Evolutionary conservation across 2,113 vertebrate species (phyloP), one percentile per base, ranked within the genome.

Genomic region (Oreochromis spilurus): DNA sequence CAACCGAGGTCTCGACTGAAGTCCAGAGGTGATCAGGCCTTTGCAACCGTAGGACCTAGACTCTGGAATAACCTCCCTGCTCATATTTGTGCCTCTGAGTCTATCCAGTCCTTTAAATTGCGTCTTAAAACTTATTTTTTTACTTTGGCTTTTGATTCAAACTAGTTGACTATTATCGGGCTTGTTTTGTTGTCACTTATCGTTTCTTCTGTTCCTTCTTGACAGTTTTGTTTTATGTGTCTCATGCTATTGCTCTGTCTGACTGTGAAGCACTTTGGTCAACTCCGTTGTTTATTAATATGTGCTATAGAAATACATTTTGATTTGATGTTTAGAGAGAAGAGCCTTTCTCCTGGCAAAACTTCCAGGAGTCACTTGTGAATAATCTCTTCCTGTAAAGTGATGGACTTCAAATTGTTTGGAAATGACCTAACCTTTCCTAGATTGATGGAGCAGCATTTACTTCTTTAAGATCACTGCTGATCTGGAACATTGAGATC

Each of bases 241-340:
- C 24, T 57, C 7, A 0, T 57, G 12, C 24, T 14, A 57, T 26
- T 0, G 0, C 24, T 57, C 24, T 57, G 54, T 1, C 54, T 57
- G 24, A 26, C 54, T 0, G 54, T 26, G 4, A 57, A 57, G 54
- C 12, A 26, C 7, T 0, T 57, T 57, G 24, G 54, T 57, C 54
- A 26, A 3, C 0, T 26, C 24, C 14, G 24, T 11, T 54, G 52
- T 26, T 26, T 57, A 57, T 57, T 57, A 57, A 57, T 12, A 57
- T 57, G 54, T 26, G 4, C 12, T 57, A 26, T 57, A 14, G 12
- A 57, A 57, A 57, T 57, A 57, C 0, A 5, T 57, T 57, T 57
- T 2, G 9, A 53, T 14, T 29, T 57, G 26, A 26, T 48, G 45
- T 16, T 48, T 48, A 14, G 5, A 48, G 12, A 48, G 43, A 48